Conservation (phyloP, 2,797 vertebrate genomes). For the Falco biarmicus region DNA sequence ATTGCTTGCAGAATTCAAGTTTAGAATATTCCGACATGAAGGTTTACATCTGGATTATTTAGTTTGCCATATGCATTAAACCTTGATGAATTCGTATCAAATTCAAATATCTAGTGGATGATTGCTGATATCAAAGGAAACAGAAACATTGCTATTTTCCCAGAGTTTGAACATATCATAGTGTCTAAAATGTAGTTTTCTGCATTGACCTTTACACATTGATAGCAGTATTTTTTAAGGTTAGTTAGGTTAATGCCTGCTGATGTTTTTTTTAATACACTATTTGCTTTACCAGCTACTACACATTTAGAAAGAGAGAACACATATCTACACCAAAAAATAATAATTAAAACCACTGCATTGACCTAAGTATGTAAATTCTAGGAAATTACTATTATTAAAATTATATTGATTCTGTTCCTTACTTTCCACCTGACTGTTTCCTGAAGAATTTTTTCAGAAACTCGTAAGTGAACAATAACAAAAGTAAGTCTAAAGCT, state of each 20-base stretch:
- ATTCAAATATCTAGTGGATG: neutral
- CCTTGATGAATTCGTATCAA: neutral
- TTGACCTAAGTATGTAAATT: neutral
- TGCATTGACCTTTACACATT: neutral
- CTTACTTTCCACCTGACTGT: rapidly evolving
- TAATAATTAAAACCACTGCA: neutral
- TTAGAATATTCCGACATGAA: neutral
- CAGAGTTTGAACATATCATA: neutral
- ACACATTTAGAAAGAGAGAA: neutral
- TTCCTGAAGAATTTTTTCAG: neutral
- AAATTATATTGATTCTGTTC: neutral
- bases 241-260: neutral
- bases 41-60: neutral
- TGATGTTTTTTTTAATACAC: neutral
- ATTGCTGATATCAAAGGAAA: neutral
- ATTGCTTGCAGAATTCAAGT: neutral
- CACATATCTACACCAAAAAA: neutral
- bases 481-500: neutral
- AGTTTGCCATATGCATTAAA: neutral
- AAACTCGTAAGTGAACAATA: neutral
- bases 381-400: neutral
- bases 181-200: neutral
- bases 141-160: neutral
- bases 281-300: neutral
- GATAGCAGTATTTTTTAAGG: neutral